Evolutionary conservation across 2,888 invertebrate genomes (phyloP), one percentile per base, ranked within the genome.

Genomic region (Parapristionchus giblindavisi): DNA sequence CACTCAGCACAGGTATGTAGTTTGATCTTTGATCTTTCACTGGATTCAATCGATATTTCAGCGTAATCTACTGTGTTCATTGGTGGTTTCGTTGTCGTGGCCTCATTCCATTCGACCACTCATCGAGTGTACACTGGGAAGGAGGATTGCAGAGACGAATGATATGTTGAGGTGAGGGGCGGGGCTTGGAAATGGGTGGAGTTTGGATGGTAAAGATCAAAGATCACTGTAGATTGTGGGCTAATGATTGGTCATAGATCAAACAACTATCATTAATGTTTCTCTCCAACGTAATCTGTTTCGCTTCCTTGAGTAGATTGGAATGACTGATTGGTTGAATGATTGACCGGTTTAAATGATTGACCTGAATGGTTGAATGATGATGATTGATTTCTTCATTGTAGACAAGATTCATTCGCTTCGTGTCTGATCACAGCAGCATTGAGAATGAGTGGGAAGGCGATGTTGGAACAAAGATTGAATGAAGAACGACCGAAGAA

Each of bases 361-460:
- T n/a, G n/a, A n/a, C n/a, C n/a, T n/a, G n/a, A n/a, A n/a, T n/a
- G n/a, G n/a, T n/a, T n/a, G n/a, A n/a, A n/a, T n/a, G n/a, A n/a
- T n/a, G n/a, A n/a, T n/a, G n/a, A n/a, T n/a, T n/a, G n/a, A n/a
- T 61, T 61, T 21, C 21, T 1, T 1, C 0, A n/a, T 14, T 66
- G 14, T 29, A 73, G 73, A 24, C 73, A 73, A 24, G 73, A 73
- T 29, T 73, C 73, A 8, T 73, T 73, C 48, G 43, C 60, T 0
- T 60, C 73, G 27, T 40, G 73, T 5, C 40, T 73, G 17, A 27
- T 73, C n/a, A 48, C 73, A 8, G 51, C 73, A 4, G 60, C 73
- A 6, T 51, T 73, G 34, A 32, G 73, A 3, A 27, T 73, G 60
- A 51, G 48, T 11, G 73, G 73, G 21, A 73, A 61, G 51, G 48